Evolutionary conservation across 2,888 invertebrate genomes (phyloP).

Genomic region (Tachina grossa): DNA sequence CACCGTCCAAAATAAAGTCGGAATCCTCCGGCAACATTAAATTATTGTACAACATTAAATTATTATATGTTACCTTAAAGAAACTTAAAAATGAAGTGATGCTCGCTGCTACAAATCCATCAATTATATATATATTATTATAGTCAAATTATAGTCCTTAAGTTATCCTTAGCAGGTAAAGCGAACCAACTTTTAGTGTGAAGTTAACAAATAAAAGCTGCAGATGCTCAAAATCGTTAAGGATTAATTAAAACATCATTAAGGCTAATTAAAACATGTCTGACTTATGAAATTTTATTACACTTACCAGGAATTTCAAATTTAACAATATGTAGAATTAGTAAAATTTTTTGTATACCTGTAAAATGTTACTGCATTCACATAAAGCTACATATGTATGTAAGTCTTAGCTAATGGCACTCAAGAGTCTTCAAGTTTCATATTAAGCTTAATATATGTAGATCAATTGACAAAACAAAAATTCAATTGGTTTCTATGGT

Average conservation of each 20-base stretch:
- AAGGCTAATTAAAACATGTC: not conserved
- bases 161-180: not conserved
- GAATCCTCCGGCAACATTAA: slow-evolving; percentile 33
- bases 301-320: not conserved
- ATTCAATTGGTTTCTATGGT: no score
- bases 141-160: not conserved
- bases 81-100: slow-evolving; percentile 9
- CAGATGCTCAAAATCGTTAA: not conserved
- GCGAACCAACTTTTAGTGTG: not conserved
- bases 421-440: no score
- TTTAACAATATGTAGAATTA: not conserved
- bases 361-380: no score
- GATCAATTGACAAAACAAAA: no score
- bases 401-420: no score
- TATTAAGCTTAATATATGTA: no score
- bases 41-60: not conserved
- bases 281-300: not conserved
- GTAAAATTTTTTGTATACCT: no score
- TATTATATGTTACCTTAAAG: no score
- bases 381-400: no score
- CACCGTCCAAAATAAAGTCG: not conserved
- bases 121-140: no score
- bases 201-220: not conserved
- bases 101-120: not conserved
- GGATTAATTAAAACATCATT: not conserved